phyloP scores from a whole-genome alignment of 2,888 invertebrate genomes.

The Acleris holmiana region DNA sequence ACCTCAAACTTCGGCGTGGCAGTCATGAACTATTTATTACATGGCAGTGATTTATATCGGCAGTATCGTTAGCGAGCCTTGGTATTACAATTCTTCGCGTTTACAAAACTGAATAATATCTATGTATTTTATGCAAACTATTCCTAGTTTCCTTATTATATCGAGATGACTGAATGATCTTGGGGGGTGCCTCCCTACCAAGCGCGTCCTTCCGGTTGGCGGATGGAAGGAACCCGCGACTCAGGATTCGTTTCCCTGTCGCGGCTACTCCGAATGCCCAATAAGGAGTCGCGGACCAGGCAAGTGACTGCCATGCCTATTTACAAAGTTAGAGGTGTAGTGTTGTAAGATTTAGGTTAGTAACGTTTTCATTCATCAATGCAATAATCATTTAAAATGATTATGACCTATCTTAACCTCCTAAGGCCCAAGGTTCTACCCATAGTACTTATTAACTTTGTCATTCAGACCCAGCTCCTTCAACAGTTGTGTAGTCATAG shows the following conservation, averaged over 20 bases:
- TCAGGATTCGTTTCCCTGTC: conserved; percentile 83
- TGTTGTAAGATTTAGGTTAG: neutral
- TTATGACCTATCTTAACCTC: too few species aligned
- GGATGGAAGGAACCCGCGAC: conserved; percentile 85
- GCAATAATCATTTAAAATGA: too few species aligned
- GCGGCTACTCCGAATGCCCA: conserved; percentile 84
- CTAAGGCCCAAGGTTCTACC: too few species aligned
- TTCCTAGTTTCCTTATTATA: conserved; percentile 17
- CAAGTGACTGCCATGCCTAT: conserved; percentile 66
- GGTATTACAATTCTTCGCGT: conserved; percentile 13
- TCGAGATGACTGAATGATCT: conserved; percentile 63
- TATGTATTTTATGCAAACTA: neutral
- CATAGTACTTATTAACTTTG: too few species aligned
- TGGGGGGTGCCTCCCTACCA: conserved; percentile 85
- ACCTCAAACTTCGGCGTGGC: conserved; percentile 62
- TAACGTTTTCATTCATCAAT: too few species aligned
- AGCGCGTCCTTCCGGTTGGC: conserved; percentile 85
- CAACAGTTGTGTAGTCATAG: too few species aligned
- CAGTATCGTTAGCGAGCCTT: conserved; percentile 15
- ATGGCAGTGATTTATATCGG: conserved; percentile 4
- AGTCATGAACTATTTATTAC: conserved; percentile 46
- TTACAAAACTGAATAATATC: neutral
- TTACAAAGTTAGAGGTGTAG: neutral
- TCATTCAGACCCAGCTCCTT: too few species aligned
- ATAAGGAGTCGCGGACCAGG: conserved; percentile 85